Base-by-base conservation (phyloP, 2,888 invertebrate species). In the Ormyrus rosae region DNA sequence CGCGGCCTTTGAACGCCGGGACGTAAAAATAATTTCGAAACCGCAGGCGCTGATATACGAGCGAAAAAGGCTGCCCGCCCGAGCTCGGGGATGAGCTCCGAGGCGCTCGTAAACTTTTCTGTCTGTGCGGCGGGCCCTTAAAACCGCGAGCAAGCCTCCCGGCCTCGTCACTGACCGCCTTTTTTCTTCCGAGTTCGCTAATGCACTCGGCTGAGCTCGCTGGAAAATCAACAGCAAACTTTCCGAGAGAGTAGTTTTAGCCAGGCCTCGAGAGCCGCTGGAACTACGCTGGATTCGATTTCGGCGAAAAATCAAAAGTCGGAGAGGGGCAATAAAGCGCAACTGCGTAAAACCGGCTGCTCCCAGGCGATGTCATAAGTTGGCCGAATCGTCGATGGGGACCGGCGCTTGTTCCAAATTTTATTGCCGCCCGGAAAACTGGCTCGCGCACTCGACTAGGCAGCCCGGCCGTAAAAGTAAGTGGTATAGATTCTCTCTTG, bases 401-500 rank as follows among this genome's bases (percentile, higher is more conserved):
- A 11, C 48, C 60, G 9, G 51, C 7, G 64, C 67, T n/a, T 5
- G 48, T 45, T 48, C 61, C 19, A 80, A 83, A 85, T 87, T 87
- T 88, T 86, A 87, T 88, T 87, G 85, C 84, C 80, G 83, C 81
- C 84, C 84, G 82, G 84, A 85, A 85, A 84, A 81, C 58, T 70
- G 72, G 53, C 50, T 63, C 63, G 13, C 84, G 86, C 86, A 87
- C 85, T 85, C 87, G 86, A 88, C 87, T 87, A 86, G 87, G 86
- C 87, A 85, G 84, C 84, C 86, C 86, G 87, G 87, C 89, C 86
- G 88, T 90, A 90, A 90, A 90, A 89, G 89, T 89, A 90, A 90
- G 89, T 90, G 89, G 90, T 89, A 90, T 90, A 88, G 90, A 90
- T 90, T 90, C 85, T 82, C 88, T 19, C 70, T 34, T 34, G 53